Base-by-base conservation (phyloP, 2,888 invertebrate genomes). In the Sisyra nigra region DNA sequence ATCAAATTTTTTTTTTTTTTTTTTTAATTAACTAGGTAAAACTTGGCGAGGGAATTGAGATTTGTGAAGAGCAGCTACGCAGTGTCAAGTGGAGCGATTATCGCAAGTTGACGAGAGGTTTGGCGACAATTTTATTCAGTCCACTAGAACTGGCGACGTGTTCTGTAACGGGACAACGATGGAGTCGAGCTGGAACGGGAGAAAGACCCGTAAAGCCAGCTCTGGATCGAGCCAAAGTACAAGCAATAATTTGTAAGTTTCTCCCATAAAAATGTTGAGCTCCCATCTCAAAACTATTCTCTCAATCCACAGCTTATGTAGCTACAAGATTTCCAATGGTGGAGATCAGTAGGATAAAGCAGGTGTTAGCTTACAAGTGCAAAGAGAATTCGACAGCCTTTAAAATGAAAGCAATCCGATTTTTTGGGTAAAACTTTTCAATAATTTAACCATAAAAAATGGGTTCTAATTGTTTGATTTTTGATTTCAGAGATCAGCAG, bases 1-100 rank as follows among this genome's bases (percentile, higher is more conserved):
- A n/a, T 30, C 8, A 30, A 8, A 9, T 9, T 9, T 30, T 30
- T 30, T 10, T 10, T 30, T 9, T 30, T 30, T 8, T 30, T 2
- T 15, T 5, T 11, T 36, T 36, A 4, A 17, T 11, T 14, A 18
- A 15, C 13, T 33, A 80, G 80, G 76, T 80, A 55, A 77, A 77
- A 59, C 65, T 80, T 53, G 79, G 78, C 38, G 79, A 79, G 54
- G 80, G 80, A 46, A 77, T 80, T 48, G 77, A 79, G 60, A 75
- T 80, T 44, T 74, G 75, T 57, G 79, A 78, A 55, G 78, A 80
- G 56, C 67, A 79, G 55, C 62, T 80, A 46, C 69, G 77, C 44
- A 75, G 76, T 42, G 77, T 80, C 19, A 80, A 80, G 58, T 80
- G 80, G 79, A 78, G 75, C 47, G 80, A 80, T 62, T 80, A 80